Evolutionary conservation across 2,888 invertebrate species (phyloP).

Genomic region (Acholoe squamosa): DNA sequence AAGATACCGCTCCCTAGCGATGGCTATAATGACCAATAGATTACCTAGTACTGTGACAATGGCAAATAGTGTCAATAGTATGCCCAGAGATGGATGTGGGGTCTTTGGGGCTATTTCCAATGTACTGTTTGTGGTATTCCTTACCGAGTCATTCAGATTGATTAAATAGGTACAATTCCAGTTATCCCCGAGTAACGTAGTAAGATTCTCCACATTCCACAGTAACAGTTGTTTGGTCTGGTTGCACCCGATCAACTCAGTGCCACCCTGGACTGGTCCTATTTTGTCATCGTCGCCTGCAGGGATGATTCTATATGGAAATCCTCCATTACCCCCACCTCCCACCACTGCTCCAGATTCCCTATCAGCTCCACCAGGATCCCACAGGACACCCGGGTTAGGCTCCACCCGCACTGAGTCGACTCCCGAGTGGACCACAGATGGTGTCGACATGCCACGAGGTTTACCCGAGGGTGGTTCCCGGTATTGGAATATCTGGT

Average conservation of each 20-base stretch:
- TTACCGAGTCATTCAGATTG: background rate
- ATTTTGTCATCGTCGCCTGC: background rate
- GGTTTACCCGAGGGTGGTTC: background rate
- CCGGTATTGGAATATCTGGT: background rate
- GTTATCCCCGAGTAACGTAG: background rate
- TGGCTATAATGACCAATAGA: constrained; percentile 95
- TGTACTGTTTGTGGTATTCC: background rate
- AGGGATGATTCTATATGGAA: background rate
- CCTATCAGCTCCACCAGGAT: background rate
- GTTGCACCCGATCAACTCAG: background rate
- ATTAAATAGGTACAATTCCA: constrained; percentile 13
- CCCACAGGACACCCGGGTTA: constrained; percentile 34
- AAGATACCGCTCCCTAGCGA: constrained; percentile 94
- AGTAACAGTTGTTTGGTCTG: background rate
- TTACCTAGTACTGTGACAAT: constrained; percentile 97
- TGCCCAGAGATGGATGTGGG: constrained; percentile 84
- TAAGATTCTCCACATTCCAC: constrained; percentile 36
- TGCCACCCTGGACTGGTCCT: background rate
- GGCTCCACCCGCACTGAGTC: background rate
- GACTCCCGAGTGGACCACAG: background rate
- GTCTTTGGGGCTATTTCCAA: background rate
- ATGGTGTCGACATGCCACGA: background rate
- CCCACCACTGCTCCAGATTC: background rate
- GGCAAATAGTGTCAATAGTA: constrained; percentile 93
- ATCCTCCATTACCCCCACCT: background rate